Base-by-base conservation (phyloP, 92 coral and sea anemone genomes). In the Heteractis magnifica region DNA sequence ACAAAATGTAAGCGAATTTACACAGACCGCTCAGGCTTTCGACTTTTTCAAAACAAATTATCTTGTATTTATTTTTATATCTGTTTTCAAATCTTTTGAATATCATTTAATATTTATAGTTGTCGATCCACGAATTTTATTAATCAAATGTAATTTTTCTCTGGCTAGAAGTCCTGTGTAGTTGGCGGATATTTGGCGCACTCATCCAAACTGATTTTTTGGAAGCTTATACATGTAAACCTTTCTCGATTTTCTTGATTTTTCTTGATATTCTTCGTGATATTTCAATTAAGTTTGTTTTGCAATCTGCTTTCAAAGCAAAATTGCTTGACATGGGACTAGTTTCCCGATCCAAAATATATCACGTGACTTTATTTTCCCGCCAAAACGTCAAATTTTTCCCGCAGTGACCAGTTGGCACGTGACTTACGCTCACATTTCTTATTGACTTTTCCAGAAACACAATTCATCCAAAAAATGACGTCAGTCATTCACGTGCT, bases 401-500 rank as follows among this genome's bases (percentile, higher is more conserved):
- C 44, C 44, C 44, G 44, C 44, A 34, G 14, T 12, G 0, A 12
- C n/a, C n/a, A n/a, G n/a, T 58, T 11, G n/a, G n/a, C 64, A 58
- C 64, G 64, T 56, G 15, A 56, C 64, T 4, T 5, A 12, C 44
- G 44, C 44, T 34, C 3, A 34, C 44, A 34, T 34, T 34, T 0
- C 44, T 34, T 34, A 34, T 34, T 34, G 44, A 34, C 44, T 34
- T 34, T 34, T 34, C 44, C 44, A 34, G 18, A 8, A 76, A 20
- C 11, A 16, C n/a, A 49, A 2, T 15, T 21, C 51, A 65, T n/a
- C 15, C 4, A 10, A 71, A 13, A 13, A 75, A 91, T 92, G 95
- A 79, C 93, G 78, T 93, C 95, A 51, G 99, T 98, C 0, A 84
- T 94, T 65, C 87, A 91, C 84, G 94, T 97, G 72, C 86, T 97